phyloP scores from a whole-genome alignment of 2,888 invertebrate genomes.

The Sesamia inferens region DNA sequence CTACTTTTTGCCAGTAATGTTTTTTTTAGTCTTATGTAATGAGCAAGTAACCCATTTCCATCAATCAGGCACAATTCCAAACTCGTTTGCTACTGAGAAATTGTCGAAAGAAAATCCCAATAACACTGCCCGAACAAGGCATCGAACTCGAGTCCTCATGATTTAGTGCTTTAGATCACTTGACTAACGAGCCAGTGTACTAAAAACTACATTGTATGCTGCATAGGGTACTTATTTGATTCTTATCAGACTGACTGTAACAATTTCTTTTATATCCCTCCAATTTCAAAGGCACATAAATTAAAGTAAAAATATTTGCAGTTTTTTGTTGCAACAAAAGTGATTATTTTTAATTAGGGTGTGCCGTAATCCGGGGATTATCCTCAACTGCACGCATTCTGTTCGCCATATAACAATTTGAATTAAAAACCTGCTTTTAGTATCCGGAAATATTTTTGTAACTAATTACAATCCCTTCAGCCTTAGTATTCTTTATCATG shows the following conservation, averaged over 20 bases:
- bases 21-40: neutral
- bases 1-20: neutral
- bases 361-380: constrained; percentile 57
- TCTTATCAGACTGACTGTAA: neutral
- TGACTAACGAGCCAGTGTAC: neutral
- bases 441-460: constrained; percentile 48
- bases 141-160: too few relatives aligned
- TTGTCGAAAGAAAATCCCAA: neutral
- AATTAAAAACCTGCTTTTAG: constrained; percentile 49
- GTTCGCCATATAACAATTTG: constrained; percentile 37
- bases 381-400: constrained; percentile 50
- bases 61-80: neutral
- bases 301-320: constrained; percentile 53
- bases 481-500: constrained; percentile 24
- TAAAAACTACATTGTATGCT: neutral
- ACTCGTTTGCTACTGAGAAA: neutral
- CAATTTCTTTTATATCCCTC: constrained; percentile 13
- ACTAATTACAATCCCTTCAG: constrained; percentile 38
- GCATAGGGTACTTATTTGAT: constrained; percentile 1
- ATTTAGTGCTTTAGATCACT: neutral
- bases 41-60: neutral
- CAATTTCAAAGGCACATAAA: constrained; percentile 37
- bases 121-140: neutral
- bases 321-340: constrained; percentile 45
- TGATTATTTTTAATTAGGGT: constrained; percentile 63